Percentiles rank a stretch among this genome's conserved stretches.
These are phyloP conservation scores for Micrasema longulum DNA, from an alignment of 1,140 invertebrate genomes.

Conservation along the genomic window DNA sequence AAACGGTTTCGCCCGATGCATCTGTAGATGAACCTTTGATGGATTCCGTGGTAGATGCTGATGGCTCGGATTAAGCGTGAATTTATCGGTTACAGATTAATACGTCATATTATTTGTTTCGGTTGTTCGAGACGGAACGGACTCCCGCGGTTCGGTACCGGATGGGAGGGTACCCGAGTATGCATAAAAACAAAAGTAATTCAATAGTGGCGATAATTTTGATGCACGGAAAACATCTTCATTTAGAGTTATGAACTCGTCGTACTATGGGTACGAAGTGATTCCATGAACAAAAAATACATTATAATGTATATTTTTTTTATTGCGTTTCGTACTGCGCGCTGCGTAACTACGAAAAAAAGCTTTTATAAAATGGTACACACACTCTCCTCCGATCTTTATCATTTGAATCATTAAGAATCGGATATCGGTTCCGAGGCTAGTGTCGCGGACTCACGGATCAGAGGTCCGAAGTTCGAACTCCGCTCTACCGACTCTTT, in stretches of 20 bases:
- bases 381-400: too few species aligned
- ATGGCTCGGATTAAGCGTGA: conserved; percentile 28
- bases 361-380: too few species aligned
- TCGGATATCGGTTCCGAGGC: too few species aligned
- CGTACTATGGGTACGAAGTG: background rate
- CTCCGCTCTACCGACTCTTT: too few species aligned
- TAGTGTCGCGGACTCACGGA: too few species aligned
- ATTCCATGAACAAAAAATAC: background rate
- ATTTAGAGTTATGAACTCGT: background rate
- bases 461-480: too few species aligned
- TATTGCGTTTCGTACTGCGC: background rate
- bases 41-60: background rate
- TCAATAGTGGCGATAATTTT: background rate
- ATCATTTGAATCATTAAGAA: too few species aligned
- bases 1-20: conserved; percentile 12
- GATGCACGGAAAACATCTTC: background rate
- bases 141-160: conserved; percentile 10
- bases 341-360: too few species aligned
- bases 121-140: background rate
- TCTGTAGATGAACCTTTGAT: conserved; percentile 4
- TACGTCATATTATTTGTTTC: conserved; percentile 29
- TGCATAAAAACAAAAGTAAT: background rate
- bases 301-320: background rate
- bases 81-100: conserved; percentile 20
- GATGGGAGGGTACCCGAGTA: background rate